A percentile compares a stretch with the other conserved stretches of the same genome.
Conservation (phyloP, 2,113 vertebrate species). For the Tragelaphus strepsiceros region DNA sequence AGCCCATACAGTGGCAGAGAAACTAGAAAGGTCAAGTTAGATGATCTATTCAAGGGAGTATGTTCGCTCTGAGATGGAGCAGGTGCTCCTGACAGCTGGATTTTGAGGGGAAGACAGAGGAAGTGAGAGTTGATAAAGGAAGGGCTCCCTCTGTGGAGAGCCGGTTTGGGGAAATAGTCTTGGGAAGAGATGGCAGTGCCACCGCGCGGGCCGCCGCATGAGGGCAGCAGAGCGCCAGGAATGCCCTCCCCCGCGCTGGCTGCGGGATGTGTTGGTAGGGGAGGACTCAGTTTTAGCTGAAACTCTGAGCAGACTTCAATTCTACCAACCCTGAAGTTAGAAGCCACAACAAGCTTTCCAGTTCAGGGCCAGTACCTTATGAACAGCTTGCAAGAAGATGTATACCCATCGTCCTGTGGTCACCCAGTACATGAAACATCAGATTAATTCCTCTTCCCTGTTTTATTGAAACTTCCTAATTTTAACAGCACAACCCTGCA, state of each 20-base stretch:
- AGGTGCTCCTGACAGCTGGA: not conserved
- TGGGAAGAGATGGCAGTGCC: no score
- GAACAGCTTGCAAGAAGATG: not conserved
- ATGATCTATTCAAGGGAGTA: rapidly evolving
- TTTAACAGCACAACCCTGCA: not conserved
- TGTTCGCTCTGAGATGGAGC: not conserved
- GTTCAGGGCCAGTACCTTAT: not conserved
- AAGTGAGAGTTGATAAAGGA: not conserved
- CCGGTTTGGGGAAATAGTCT: not conserved
- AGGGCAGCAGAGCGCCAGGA: not conserved
- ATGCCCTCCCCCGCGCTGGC: rapidly evolving
- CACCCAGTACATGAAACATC: not conserved
- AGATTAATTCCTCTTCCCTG: not conserved
- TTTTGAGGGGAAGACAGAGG: not conserved
- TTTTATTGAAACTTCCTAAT: not conserved
- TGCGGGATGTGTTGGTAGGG: not conserved
- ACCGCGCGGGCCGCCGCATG: not conserved
- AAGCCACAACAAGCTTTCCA: not conserved
- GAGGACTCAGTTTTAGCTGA: not conserved
- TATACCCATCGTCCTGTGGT: not conserved
- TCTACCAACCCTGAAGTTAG: not conserved
- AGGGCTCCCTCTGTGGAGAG: not conserved
- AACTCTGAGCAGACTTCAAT: rapidly evolving
- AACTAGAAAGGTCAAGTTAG: not conserved
- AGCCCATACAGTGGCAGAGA: not conserved